Conservation (phyloP, 2,797 vertebrate species). For the Characodon lateralis region DNA sequence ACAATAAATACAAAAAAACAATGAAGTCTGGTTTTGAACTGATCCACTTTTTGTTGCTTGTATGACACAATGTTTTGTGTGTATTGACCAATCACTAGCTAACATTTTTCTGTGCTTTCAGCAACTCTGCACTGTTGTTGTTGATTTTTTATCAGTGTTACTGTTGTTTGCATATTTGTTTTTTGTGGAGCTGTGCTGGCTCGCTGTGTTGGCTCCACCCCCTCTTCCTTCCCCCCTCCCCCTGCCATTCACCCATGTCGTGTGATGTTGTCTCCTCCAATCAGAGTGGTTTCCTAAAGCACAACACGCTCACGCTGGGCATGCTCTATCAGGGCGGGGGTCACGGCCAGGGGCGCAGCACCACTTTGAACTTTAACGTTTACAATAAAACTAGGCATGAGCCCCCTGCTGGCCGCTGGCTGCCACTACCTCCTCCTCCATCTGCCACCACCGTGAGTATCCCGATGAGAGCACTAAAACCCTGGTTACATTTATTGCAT, state of each 20-base stretch:
- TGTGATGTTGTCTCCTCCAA: conserved; percentile 98
- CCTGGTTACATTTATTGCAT: conserved; percentile 50
- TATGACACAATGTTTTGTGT: conserved; percentile 68
- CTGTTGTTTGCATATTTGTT: conserved; percentile 52
- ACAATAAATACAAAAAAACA: neutral
- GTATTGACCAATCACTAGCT: conserved; percentile 68
- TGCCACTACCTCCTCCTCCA: conserved; percentile 91
- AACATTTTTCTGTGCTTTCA: conserved; percentile 80
- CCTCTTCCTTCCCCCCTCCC: conserved; percentile 15
- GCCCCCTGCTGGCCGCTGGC: conserved; percentile 95
- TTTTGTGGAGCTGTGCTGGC: conserved; percentile 82
- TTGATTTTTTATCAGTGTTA: conserved; percentile 70
- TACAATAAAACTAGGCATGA: conserved; percentile 99
- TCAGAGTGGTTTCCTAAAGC: conserved; percentile 99
- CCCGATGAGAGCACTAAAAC: conserved; percentile 57
- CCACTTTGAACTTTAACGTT: conserved; percentile 97
- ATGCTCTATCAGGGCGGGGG: conserved; percentile 98
- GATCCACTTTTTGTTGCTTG: conserved; percentile 54
- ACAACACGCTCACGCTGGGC: conserved; percentile 99
- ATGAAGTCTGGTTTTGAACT: conserved; percentile 7
- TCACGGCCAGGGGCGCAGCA: conserved; percentile 97
- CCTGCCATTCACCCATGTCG: conserved; percentile 86
- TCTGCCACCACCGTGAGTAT: conserved; percentile 92
- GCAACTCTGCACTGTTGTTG: conserved; percentile 73
- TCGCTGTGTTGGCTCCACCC: conserved; percentile 66